Evolutionary conservation across 2,888 invertebrate species (phyloP).

Genomic region (Drosophila atroscutellata): DNA sequence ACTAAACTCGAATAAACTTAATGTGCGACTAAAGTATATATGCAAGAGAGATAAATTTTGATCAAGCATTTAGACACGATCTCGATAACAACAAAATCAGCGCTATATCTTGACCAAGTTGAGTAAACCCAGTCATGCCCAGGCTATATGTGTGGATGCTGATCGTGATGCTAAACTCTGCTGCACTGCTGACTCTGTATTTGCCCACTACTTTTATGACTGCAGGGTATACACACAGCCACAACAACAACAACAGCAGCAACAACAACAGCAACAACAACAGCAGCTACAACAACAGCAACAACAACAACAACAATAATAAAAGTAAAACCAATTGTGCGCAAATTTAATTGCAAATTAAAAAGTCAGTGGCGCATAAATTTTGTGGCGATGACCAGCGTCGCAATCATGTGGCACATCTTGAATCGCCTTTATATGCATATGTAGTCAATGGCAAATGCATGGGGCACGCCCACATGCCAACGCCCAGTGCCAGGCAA

Average conservation of each 20-base stretch:
- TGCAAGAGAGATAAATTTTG: too few species aligned
- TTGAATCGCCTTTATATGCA: conserved; percentile 17
- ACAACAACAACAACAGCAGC: not conserved
- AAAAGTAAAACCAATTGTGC: conserved; percentile 21
- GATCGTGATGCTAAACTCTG: not conserved
- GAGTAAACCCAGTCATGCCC: too few species aligned
- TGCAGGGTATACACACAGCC: conserved; percentile 39
- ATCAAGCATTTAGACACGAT: too few species aligned
- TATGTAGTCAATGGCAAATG: conserved; percentile 53
- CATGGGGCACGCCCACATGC: conserved; percentile 47
- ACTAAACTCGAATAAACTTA: too few species aligned
- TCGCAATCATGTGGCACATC: conserved; percentile 46
- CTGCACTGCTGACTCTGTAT: not conserved
- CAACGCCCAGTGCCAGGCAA: conserved; percentile 14
- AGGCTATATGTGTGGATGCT: too few species aligned
- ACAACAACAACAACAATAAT: conserved; percentile 3
- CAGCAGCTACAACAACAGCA: conserved; percentile 2
- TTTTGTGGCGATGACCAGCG: conserved; percentile 37
- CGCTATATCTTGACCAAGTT: too few species aligned
- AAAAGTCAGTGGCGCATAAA: conserved; percentile 56
- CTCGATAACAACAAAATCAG: too few species aligned
- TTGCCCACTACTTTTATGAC: not conserved
- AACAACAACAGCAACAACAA: not conserved
- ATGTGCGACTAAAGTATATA: too few species aligned
- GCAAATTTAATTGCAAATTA: conserved; percentile 61